These are phyloP conservation scores for Tuberolachnus salignus DNA, from an alignment of 2,888 invertebrate species.

Conservation along the genomic window DNA sequence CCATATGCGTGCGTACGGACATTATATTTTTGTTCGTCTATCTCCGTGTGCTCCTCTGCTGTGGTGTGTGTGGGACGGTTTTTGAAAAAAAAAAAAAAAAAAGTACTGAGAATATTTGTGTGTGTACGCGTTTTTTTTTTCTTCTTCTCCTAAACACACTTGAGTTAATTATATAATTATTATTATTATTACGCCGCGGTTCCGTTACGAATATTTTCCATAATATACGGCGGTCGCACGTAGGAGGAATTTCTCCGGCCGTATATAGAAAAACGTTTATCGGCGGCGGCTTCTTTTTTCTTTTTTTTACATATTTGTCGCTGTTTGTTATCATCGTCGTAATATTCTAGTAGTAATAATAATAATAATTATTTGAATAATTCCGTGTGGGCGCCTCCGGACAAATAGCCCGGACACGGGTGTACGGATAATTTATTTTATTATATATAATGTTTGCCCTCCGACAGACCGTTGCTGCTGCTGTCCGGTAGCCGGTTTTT, in stretches of 20 bases:
- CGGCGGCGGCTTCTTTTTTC: background rate
- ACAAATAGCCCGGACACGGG: conserved; percentile 21
- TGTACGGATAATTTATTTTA: background rate
- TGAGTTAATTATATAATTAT: conserved; percentile 41
- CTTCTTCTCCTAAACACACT: conserved; percentile 6
- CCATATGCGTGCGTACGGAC: background rate
- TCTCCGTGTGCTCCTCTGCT: background rate
- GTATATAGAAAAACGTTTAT: too few relatives aligned
- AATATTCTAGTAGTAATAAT: too few relatives aligned
- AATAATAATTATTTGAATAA: conserved; percentile 27
- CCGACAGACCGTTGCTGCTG: background rate
- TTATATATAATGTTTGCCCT: background rate
- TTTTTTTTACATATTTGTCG: background rate
- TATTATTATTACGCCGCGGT: background rate
- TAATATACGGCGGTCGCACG: background rate
- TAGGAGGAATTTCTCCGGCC: background rate
- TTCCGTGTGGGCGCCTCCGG: conserved; percentile 17
- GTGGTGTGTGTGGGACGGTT: background rate
- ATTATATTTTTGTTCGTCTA: background rate
- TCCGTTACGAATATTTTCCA: too few relatives aligned
- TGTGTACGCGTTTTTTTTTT: conserved; percentile 2
- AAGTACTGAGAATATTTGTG: background rate
- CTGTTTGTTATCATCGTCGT: background rate
- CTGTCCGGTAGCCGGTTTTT: conserved; percentile 26
- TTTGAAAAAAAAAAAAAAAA: conserved; percentile 1